phyloP scores from a whole-genome alignment of 1,140 invertebrate species.

The Drosophila ogumai region DNA sequence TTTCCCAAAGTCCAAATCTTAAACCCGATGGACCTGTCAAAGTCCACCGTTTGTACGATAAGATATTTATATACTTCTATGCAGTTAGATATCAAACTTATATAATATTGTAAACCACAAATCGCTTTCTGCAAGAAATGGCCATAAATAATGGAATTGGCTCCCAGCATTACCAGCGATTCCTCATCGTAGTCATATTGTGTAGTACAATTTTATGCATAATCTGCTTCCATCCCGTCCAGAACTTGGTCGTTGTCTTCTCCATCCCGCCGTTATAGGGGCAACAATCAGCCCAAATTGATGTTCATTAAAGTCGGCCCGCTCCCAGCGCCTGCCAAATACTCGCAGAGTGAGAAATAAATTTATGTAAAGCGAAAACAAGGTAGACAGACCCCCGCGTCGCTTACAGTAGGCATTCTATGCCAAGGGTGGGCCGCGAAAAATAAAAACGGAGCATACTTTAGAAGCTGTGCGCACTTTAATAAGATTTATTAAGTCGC shows the following conservation, averaged over 20 bases:
- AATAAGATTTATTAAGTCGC: slow-evolving; percentile 81
- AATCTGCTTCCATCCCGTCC: slow-evolving; percentile 8
- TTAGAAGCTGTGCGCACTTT: slow-evolving; percentile 71
- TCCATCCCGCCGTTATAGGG: slow-evolving; percentile 9
- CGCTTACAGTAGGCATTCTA: slow-evolving; percentile 24
- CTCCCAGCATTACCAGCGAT: neutral
- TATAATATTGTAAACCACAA: neutral
- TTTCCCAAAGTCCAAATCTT: neutral
- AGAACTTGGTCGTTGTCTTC: slow-evolving; percentile 12
- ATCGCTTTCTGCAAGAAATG: neutral
- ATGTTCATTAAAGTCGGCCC: slow-evolving; percentile 43
- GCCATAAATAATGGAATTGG: slow-evolving; percentile 9
- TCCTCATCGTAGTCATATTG: slow-evolving; percentile 3
- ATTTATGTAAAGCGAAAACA: slow-evolving; percentile 63
- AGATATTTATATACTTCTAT: neutral
- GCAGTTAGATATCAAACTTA: neutral
- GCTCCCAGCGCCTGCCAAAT: slow-evolving; percentile 2
- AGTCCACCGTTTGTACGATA: neutral
- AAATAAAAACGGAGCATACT: slow-evolving; percentile 59
- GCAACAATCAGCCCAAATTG: slow-evolving; percentile 42
- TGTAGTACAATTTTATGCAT: slow-evolving; percentile 27
- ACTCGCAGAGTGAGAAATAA: slow-evolving; percentile 33
- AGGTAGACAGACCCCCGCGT: slow-evolving; percentile 46
- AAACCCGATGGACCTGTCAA: neutral
- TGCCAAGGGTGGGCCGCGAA: neutral